Base-by-base conservation (phyloP, 1,140 invertebrate species). In the Sycobia sp. region DNA sequence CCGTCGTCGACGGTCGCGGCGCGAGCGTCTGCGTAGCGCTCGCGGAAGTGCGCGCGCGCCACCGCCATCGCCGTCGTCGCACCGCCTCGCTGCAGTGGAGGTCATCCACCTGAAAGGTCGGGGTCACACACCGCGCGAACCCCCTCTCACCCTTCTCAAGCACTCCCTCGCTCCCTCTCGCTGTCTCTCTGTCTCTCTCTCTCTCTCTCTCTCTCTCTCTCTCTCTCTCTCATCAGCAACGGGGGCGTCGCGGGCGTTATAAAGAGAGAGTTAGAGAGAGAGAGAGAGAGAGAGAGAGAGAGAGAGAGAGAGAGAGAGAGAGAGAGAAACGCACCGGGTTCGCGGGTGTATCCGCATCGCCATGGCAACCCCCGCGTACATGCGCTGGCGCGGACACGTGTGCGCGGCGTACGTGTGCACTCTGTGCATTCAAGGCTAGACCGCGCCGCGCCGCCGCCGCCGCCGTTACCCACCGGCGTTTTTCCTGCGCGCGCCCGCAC, bases 101-200 rank as follows among this genome's bases (percentile, higher is more conserved):
- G 80, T 80, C 78, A 82, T 82, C 78, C 75, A 82, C 80, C 78
- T 80, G 77, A 79, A 80, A 82, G 78, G 80, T 80, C 78, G 78
- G 80, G 80, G 80, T 80, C 78, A 79, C 70, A 74, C 73, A 76
- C 71, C 72, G 71, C 71, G 71, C 70, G 5, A 11, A 70, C 62
- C 32, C 71, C 73, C 72, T 77, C 72, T 75, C 72, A 70, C 71
- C 72, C 69, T 69, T n/a, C n/a, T n/a, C n/a, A n/a, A n/a, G n/a
- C n/a, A n/a, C n/a, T n/a, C n/a, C n/a, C n/a, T n/a, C n/a, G n/a
- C n/a, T n/a, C n/a, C n/a, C n/a, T n/a, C n/a, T n/a, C n/a, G n/a
- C n/a, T n/a, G n/a, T n/a, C n/a, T n/a, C 60, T 39, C n/a, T n/a
- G 8, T 63, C 55, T 66, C 69, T 46, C 22, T 25, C 22, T 11